A percentile compares a stretch with the other conserved stretches of the same genome.
These are phyloP conservation scores for Mirza zaza DNA, from an alignment of 2,113 vertebrate species.

Conservation along the genomic window DNA sequence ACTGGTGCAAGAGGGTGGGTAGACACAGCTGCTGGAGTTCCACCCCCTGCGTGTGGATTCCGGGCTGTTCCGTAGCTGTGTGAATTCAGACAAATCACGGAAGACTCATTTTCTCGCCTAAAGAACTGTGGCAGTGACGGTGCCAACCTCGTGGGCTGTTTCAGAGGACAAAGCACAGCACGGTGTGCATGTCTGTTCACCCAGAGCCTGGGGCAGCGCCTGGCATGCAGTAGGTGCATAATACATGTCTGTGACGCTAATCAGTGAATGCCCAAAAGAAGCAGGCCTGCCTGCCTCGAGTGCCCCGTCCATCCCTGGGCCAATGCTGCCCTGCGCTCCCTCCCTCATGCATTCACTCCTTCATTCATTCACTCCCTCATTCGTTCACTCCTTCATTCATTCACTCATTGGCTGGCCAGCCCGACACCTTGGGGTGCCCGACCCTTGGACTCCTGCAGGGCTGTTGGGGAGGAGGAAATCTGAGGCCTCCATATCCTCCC, in stretches of 20 bases:
- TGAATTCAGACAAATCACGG: neutral
- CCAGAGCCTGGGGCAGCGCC: neutral
- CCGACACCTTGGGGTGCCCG: neutral
- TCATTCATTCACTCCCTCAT: neutral
- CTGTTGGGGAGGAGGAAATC: constrained; percentile 40
- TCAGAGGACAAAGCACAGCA: neutral
- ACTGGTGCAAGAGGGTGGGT: neutral
- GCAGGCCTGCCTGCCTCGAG: neutral
- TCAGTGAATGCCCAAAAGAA: neutral
- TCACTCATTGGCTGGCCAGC: neutral
- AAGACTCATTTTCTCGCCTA: neutral
- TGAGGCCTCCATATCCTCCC: constrained; percentile 41
- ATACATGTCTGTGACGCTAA: accelerated
- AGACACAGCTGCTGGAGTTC: accelerated
- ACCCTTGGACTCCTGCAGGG: neutral
- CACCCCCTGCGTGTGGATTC: neutral
- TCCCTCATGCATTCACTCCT: too few relatives aligned
- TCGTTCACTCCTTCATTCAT: neutral
- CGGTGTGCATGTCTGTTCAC: accelerated
- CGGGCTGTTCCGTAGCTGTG: accelerated
- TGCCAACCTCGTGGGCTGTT: neutral
- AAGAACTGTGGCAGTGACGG: accelerated
- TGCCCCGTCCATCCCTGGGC: neutral
- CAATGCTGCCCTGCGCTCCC: neutral
- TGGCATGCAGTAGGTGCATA: neutral